Evolutionary conservation across 2,113 vertebrate genomes (phyloP), one percentile per base, ranked within the genome.

Genomic region (Tor tambroides): DNA sequence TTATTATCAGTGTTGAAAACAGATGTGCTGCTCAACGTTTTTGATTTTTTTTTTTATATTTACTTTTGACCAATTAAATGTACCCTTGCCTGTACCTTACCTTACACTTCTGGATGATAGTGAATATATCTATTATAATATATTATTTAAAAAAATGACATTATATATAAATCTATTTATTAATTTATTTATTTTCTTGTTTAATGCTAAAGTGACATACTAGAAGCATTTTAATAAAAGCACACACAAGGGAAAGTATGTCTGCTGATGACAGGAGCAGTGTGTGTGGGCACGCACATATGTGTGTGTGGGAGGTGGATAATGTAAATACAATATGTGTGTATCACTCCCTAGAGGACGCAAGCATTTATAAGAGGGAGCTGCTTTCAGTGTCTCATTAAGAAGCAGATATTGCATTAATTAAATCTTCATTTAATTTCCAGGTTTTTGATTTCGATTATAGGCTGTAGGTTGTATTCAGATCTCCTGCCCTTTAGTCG

Each of bases 251-350:
- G 54, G 23, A 61, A 67, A 46, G 23, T 46, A 35, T 19, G 38
- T 15, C 56, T 19, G 56, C 79, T 12, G 17, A 14, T 30, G 17
- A 14, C 46, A 38, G 28, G 30, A n/a, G 14, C 63, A 41, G 26
- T 41, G 71, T 59, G 61, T 80, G 74, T 84, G 59, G 23, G 14
- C 43, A 28, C 9, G 11, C 41, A 85, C 54, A 75, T 83, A 17
- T 26, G 35, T 87, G 78, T 80, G 82, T 19, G n/a, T 41, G 61
- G 78, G 77, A 61, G 43, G 32, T 46, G 83, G 59, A 43, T 77
- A 86, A 89, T 78, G 65, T 85, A 85, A 87, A 83, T 83, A 89
- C 86, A 87, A 76, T 87, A 69, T 85, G 86, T 81, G 32, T 77
- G 76, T 54, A 77, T 43, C 80, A 80, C 76, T 85, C 56, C 85